Conservation (phyloP, 2,113 vertebrate species). For the Poecilia latipinna region DNA sequence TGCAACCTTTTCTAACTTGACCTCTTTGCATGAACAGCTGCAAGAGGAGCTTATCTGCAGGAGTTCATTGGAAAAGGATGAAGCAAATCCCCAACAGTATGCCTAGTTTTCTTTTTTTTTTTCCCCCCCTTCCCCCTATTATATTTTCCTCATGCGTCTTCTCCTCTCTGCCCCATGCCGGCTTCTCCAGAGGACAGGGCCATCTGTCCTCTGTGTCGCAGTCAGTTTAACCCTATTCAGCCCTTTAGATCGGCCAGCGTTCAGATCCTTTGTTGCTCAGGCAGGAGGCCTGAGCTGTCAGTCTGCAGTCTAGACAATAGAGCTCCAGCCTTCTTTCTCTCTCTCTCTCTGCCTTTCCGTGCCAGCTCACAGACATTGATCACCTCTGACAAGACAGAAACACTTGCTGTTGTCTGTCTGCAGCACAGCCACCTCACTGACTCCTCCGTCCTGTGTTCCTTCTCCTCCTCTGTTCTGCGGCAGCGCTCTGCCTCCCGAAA, state of each 20-base stretch:
- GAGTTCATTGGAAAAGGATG: constrained; percentile 22
- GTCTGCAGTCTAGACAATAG: constrained; percentile 34
- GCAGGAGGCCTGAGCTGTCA: constrained; percentile 46
- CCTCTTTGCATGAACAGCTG: constrained; percentile 34
- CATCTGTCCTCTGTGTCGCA: constrained; percentile 35
- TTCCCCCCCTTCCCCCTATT: constrained; percentile 20
- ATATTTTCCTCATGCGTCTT: constrained; percentile 27
- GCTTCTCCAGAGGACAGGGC: constrained; percentile 12
- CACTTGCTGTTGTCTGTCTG: constrained; percentile 48
- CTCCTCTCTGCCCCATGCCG: not conserved
- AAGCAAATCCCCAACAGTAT: constrained; percentile 31
- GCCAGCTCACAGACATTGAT: constrained; percentile 54
- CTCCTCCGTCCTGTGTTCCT: constrained; percentile 4
- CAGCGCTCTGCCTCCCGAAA: constrained; percentile 7
- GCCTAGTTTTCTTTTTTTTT: constrained; percentile 25
- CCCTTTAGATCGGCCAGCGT: constrained; percentile 26
- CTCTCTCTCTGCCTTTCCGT: constrained; percentile 27
- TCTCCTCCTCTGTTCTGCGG: constrained; percentile 4
- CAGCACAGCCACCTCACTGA: constrained; percentile 36
- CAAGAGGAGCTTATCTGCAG: constrained; percentile 23
- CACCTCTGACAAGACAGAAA: constrained; percentile 51
- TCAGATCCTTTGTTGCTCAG: constrained; percentile 22
- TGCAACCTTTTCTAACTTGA: constrained; percentile 18
- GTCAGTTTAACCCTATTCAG: constrained; percentile 39
- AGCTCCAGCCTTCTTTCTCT: constrained; percentile 35